Evolutionary conservation across 2,113 vertebrate genomes (phyloP).

Genomic region (Sorex fumeus): DNA sequence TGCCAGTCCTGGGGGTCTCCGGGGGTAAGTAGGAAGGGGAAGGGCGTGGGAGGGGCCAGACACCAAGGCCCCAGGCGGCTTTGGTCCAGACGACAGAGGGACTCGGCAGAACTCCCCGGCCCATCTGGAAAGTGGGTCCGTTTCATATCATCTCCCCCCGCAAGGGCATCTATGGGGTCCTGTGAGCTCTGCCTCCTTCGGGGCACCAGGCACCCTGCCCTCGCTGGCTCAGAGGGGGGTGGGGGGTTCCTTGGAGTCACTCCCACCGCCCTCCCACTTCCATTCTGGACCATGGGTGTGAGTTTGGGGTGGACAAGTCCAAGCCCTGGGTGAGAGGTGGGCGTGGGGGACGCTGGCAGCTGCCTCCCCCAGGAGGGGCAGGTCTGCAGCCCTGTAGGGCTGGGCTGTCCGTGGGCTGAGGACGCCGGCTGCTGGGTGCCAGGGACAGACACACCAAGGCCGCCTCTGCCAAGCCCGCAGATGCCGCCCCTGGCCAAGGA

Average conservation of each 20-base stretch:
- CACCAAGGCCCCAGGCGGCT: neutral
- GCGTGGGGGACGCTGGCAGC: too few species aligned
- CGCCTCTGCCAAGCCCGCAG: too few species aligned
- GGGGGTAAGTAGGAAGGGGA: accelerated
- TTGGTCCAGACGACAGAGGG: neutral
- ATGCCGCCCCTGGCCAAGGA: neutral
- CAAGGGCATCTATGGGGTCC: neutral
- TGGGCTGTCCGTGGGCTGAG: too few species aligned
- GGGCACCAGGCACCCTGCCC: too few species aligned
- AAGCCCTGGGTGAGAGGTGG: too few species aligned
- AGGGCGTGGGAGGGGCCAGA: too few species aligned
- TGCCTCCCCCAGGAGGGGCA: too few species aligned
- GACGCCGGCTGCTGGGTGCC: too few species aligned
- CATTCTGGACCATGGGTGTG: accelerated
- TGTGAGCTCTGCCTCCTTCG: too few species aligned
- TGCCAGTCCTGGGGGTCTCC: neutral
- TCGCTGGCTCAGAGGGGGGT: neutral
- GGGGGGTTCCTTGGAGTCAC: neutral
- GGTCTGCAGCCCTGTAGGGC: too few species aligned
- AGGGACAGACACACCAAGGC: too few species aligned
- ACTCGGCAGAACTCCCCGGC: neutral
- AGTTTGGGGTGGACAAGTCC: too few species aligned
- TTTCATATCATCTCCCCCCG: neutral
- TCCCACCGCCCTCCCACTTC: neutral
- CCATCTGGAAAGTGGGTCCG: neutral